Conservation (phyloP, 2,113 vertebrate genomes). For the Naja naja region DNA sequence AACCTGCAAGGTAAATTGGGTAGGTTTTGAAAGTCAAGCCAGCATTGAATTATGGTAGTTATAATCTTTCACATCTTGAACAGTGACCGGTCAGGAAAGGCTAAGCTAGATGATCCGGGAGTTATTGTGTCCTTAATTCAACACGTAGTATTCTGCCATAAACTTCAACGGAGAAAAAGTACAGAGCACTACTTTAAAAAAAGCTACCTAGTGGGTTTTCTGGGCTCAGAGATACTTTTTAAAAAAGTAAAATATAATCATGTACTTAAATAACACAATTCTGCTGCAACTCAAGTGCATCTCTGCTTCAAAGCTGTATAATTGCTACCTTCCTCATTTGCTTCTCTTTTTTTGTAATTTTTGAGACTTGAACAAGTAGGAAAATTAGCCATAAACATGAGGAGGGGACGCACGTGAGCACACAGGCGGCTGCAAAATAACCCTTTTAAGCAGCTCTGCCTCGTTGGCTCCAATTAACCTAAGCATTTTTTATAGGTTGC, state of each 20-base stretch:
- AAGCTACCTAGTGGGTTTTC: constrained; percentile 9
- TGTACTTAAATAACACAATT: constrained; percentile 33
- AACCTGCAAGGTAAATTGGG: neutral
- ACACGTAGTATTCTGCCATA: neutral
- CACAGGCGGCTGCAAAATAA: constrained; percentile 25
- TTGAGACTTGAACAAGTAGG: constrained; percentile 57
- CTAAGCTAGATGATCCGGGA: neutral
- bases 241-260: constrained; percentile 9
- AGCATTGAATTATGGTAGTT: neutral
- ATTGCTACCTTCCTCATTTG: constrained; percentile 28
- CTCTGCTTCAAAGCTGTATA: constrained; percentile 39
- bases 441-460: constrained; percentile 50
- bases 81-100: neutral
- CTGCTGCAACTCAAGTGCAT: constrained; percentile 21
- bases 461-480: constrained; percentile 60
- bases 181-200: neutral
- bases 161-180: neutral
- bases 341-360: constrained; percentile 26
- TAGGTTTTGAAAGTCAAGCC: neutral
- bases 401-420: neutral
- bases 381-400: constrained; percentile 59
- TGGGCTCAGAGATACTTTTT: neutral
- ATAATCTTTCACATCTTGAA: neutral
- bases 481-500: constrained; percentile 47
- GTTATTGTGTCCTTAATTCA: neutral